Conservation (phyloP, 92 coral and sea anemone genomes). For the Virgularia gustaviana region DNA sequence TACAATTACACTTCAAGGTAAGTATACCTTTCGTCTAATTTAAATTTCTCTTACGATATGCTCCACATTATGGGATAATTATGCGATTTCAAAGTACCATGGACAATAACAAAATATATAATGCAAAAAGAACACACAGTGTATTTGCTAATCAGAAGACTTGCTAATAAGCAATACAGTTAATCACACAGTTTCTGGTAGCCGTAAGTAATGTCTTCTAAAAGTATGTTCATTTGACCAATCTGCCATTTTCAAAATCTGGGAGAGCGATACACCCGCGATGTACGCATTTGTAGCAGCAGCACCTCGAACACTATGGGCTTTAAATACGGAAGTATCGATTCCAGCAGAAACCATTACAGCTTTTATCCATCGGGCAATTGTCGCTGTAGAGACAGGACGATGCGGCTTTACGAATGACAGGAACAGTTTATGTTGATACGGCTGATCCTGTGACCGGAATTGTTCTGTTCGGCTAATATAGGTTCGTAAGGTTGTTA, state of each 20-base stretch:
- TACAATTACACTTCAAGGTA: conserved; percentile 53
- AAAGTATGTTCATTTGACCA: conserved; percentile 43
- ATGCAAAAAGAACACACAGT: too few relatives aligned
- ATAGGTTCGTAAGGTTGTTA: too few relatives aligned
- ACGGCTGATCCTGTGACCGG: conserved; percentile 35
- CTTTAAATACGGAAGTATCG: conserved; percentile 45
- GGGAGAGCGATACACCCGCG: conserved; percentile 39
- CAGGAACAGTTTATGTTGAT: conserved; percentile 47
- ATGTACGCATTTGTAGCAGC: conserved; percentile 26
- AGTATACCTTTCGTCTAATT: conserved; percentile 55
- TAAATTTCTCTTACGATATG: conserved; percentile 56
- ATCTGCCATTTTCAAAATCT: conserved; percentile 36
- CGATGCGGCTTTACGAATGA: conserved; percentile 53
- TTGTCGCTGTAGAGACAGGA: conserved; percentile 46
- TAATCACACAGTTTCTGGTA: too few relatives aligned
- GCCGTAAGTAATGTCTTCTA: conserved; percentile 31
- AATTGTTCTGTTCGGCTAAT: too few relatives aligned
- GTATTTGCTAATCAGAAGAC: too few relatives aligned
- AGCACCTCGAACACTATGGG: conserved; percentile 56
- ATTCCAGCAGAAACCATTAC: conserved; percentile 42
- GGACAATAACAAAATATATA: too few relatives aligned
- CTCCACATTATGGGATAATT: conserved; percentile 63
- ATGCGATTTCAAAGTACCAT: conserved; percentile 34
- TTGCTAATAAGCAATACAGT: too few relatives aligned
- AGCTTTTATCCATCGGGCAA: conserved; percentile 53